Base-by-base conservation (phyloP, 1,140 invertebrate species). In the Drosophila pachea region DNA sequence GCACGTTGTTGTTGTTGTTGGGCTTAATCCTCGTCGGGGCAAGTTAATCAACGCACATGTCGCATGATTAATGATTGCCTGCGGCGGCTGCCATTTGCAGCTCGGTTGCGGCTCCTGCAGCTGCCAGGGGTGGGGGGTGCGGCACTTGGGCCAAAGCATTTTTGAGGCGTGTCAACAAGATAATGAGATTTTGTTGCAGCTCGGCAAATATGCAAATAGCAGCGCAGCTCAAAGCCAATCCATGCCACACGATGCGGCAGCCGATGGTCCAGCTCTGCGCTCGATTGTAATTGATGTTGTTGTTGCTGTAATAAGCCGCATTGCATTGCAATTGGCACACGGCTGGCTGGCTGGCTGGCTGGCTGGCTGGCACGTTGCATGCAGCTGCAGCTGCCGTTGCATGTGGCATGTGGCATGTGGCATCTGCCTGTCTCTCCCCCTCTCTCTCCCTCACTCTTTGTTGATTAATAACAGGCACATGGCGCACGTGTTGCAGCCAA, bases 381-480 rank as follows among this genome's bases (percentile, higher is more conserved):
- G 55, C 42, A 47, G 32, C 9, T 9, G 31, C 8, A 49, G 53
- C 40, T 31, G 16, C 29, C 32, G 29, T 7, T 48, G 48, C n/a
- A n/a, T n/a, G n/a, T n/a, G 22, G 22, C 32, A 52, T 61, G 59
- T 38, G 22, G 22, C 32, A 52, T 61, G 59, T 38, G 43, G 53
- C 55, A 53, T 60, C 31, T 59, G 56, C 55, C 35, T 36, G 45
- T 40, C 22, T 22, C 22, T 22, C 22, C 3, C 22, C 22, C 22
- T 22, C 22, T 22, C 22, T 22, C 43, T 31, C 22, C 22, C 22
- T 22, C 22, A 2, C 22, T 22, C 43, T 31, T 73, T 84, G 65
- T 84, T 83, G 79, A 83, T 83, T 83, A 83, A 84, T 83, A 83
- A 84, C 79, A 68, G 70, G 79, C 79, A 78, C 76, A 78, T 83